phyloP scores from a whole-genome alignment of 2,113 vertebrate species.

The Plecturocebus donacophilus region DNA sequence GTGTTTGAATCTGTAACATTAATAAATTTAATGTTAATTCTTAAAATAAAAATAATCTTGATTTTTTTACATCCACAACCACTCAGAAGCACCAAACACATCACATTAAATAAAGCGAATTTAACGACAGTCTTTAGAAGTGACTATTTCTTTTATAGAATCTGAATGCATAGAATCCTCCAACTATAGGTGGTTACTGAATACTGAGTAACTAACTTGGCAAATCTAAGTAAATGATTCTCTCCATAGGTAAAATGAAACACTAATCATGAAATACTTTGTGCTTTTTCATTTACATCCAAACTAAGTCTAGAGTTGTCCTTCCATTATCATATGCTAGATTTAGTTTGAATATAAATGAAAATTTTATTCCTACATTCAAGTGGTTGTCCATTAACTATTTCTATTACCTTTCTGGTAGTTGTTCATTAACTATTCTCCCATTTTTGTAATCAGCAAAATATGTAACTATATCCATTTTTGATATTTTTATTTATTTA shows the following conservation, averaged over 20 bases:
- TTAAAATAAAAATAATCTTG: neutral
- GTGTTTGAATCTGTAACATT: neutral
- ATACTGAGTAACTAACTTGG: neutral
- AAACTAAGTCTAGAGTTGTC: neutral
- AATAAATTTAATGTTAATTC: neutral
- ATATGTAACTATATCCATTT: constrained; percentile 10
- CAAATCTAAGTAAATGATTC: neutral
- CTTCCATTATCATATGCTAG: neutral
- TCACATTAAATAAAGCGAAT: neutral
- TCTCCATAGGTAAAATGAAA: constrained; percentile 12
- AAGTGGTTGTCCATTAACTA: constrained; percentile 5
- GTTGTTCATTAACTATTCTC: constrained; percentile 54
- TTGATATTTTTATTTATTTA: constrained; percentile 47
- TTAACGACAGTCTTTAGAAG: neutral
- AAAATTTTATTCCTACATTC: neutral
- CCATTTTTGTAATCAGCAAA: constrained; percentile 20
- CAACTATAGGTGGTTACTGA: neutral
- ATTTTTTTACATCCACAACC: neutral
- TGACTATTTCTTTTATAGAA: neutral
- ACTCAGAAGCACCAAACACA: neutral
- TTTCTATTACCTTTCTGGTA: constrained; percentile 24
- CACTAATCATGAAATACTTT: neutral
- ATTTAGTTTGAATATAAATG: neutral
- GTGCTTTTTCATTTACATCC: neutral
- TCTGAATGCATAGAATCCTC: neutral